Evolutionary conservation across 2,113 vertebrate species (phyloP), one percentile per base, ranked within the genome.

Genomic region (Erythrolamprus reginae): DNA sequence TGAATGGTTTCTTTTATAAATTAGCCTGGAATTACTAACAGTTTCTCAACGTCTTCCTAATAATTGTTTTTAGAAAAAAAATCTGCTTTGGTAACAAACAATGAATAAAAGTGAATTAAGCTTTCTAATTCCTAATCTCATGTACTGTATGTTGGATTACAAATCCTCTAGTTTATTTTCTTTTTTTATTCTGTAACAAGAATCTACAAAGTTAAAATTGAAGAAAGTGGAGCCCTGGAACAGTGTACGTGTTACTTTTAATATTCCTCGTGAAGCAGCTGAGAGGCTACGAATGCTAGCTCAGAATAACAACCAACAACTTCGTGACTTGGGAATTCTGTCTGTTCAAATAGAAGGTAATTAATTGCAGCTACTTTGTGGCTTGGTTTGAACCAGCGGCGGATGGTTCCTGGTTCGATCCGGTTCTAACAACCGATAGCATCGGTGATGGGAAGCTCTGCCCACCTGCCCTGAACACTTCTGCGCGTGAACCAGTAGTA

Each of bases 271-370:
- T 7, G 99, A 99, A 94, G 99, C 99, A 17, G 99, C 99, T 0
- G 99, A 99, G 93, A 97, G 99, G 19, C 97, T 99, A 91, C 96
- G 99, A 9, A 96, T 99, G 91, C 96, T 99, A 94, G 99, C 99
- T 82, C 99, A 99, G 96, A 99, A 97, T 95, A 99, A 99, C 93
- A 99, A 99, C 95, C 99, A 99, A 88, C 99, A 99, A 96, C 98
- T 99, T 65, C 97, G 99, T 89, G 99, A 99, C 92, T 96, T 99
- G 95, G 99, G 99, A 90, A 99, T 99, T 92, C 98, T 99, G 88
- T 99, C 99, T 0, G 98, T 99, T 93, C 99, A 99, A 91, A 99
- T 99, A 82, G 99, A 99, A 98, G 99, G 99, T 99, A 96, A 90
- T 90, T 88, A 96, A 89, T 90, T 88, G 38, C 42, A 92, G 83